phyloP scores from a whole-genome alignment of 2,888 invertebrate genomes.

The Pollenia labialis region DNA sequence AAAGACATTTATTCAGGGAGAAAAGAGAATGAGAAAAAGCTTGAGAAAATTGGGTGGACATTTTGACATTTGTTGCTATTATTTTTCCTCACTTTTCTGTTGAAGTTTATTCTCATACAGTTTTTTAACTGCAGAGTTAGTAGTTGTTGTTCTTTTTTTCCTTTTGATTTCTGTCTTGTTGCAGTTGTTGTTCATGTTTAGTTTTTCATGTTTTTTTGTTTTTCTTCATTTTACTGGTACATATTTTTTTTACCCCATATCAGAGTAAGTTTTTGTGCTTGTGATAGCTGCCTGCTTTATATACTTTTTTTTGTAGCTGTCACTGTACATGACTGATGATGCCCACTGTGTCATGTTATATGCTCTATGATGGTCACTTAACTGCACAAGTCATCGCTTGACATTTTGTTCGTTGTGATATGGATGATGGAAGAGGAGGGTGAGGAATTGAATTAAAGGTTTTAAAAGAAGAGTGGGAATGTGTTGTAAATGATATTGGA shows the following conservation, averaged over 20 bases:
- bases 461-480: constrained; percentile 3
- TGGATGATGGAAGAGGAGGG: not conserved
- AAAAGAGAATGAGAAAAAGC: constrained; percentile 59
- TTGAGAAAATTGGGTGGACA: constrained; percentile 72
- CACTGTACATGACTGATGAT: constrained; percentile 76
- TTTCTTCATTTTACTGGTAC: constrained; percentile 28
- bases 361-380: constrained; percentile 74
- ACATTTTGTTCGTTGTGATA: constrained; percentile 66
- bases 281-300: constrained; percentile 62
- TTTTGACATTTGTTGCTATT: constrained; percentile 71
- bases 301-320: constrained; percentile 66
- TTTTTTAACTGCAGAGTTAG: not conserved
- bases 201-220: constrained; percentile 27
- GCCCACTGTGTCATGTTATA: constrained; percentile 74
- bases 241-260: constrained; percentile 18
- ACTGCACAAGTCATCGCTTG: constrained; percentile 74
- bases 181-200: constrained; percentile 31
- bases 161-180: constrained; percentile 12
- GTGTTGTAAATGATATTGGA: constrained; percentile 39
- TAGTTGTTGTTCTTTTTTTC: constrained; percentile 25
- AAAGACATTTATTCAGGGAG: constrained; percentile 57
- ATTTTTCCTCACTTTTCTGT: constrained; percentile 62
- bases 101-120: constrained; percentile 46
- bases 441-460: constrained; percentile 17
- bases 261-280: constrained; percentile 50